Evolutionary conservation across 2,113 vertebrate species (phyloP), one percentile per base, ranked within the genome.

Genomic region (Dunckerocampus dactyliophorus): DNA sequence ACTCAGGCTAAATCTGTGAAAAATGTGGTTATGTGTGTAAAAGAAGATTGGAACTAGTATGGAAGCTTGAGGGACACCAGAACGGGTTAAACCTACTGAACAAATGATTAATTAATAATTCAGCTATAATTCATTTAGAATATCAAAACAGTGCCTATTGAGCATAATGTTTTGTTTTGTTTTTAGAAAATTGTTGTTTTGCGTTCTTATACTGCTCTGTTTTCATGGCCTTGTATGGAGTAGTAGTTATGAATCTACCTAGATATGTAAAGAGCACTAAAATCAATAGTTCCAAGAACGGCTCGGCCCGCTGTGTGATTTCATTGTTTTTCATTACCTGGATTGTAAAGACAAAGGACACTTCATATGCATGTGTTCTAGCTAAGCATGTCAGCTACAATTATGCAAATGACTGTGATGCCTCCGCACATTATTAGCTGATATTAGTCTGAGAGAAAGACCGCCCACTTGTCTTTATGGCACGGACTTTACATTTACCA

Each of bases 401-500:
- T 71, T 65, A 62, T 14, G 28, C 83, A 67, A 65, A 55, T 24
- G 49, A 14, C 45, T 10, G 4, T 58, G 52, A 49, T 39, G 37
- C 47, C n/a, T 59, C 51, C 47, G 28, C 66, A 64, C 67, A 70
- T 74, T 67, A 54, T 42, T 22, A 4, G 2, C 55, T 64, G 13
- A 59, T 55, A 68, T 50, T 50, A 45, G 16, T 62, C 14, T 57
- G n/a, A 49, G 24, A 67, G 31, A 39, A 49, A 28, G 53, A 54
- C 60, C 48, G 45, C 46, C 49, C 49, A 55, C 67, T 55, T 70
- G 54, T 71, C 65, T 62, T 58, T 50, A 74, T 56, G 79, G 67
- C 68, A 75, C 59, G 70, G 48, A 39, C 73, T 76, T 77, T 81
- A 59, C 56, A 75, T 80, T 69, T 76, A 49, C 54, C 66, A 71